Base-by-base conservation (phyloP, 2,888 invertebrate species). In the Sialis fuliginosa region DNA sequence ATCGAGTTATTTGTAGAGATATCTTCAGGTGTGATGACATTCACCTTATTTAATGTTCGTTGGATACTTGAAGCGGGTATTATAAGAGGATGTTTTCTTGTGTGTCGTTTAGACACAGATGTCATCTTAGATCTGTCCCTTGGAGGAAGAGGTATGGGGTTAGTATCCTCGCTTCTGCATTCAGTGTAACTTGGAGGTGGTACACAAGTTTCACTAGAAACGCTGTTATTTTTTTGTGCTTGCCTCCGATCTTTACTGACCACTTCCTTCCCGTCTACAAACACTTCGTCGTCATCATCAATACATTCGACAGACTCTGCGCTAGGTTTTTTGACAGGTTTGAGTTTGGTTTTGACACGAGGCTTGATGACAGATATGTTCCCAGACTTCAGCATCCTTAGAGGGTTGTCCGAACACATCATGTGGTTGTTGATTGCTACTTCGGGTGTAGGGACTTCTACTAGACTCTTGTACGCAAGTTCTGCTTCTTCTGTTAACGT, bases 401-500 rank as follows among this genome's bases (percentile, higher is more conserved):
- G 62, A 0, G 81, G 81, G 62, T 81, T 81, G 30, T 64, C 62
- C 48, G 68, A 67, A 13, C 51, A 52, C 44, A 62, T 58, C 43
- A 63, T 55, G 62, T 63, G 51, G 8, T 30, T 10, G 7, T 22
- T 35, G 5, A 31, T 44, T 3, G 49, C 50, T 39, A 62, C 57
- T 51, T 64, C 64, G 13, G 55, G 57, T 49, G 57, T 52, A 5
- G 69, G 66, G 53, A 69, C 65, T 60, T 93, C 92, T 47, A 97
- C 90, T 45, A 97, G 70, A 56, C 87, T 83, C 58, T 88, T 85
- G 69, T 97, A 97, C 0, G 92, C 96, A 58, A 86, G 79, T 60
- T 89, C 90, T 42, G 91, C 87, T 64, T 92, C 90, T 58, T 85
- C 83, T 12, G 88, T 86, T 56, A 92, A 73, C 32, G 82, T 81